Evolutionary conservation across 2,888 invertebrate genomes (phyloP).

Genomic region (Epirrhoe alternata): DNA sequence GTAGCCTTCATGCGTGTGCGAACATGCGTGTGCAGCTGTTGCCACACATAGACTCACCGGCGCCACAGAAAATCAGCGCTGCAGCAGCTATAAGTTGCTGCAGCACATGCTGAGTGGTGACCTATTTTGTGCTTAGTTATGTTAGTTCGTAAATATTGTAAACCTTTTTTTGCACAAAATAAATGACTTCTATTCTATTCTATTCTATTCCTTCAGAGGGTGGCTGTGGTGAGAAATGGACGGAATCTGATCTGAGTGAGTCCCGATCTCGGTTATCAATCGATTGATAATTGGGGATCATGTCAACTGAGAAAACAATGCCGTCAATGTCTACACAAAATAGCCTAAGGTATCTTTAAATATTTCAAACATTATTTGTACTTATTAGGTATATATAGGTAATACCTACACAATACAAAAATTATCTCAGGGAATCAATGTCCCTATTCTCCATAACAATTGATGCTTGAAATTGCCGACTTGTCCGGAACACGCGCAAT

Average conservation of each 20-base stretch:
- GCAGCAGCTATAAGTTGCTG: no score
- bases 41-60: no score
- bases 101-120: no score
- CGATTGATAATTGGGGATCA: conserved; percentile 77
- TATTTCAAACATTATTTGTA: conserved; percentile 25
- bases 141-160: no score
- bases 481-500: conserved; percentile 73
- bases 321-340: conserved; percentile 49
- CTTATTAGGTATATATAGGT: no score
- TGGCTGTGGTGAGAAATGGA: conserved; percentile 69
- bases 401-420: neutral
- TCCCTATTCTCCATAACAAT: conserved; percentile 70
- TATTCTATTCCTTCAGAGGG: no score
- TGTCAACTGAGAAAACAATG: conserved; percentile 70
- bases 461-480: conserved; percentile 75
- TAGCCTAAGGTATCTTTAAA: conserved; percentile 14
- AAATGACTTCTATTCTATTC: no score
- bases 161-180: no score
- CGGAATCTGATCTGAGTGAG: conserved; percentile 78
- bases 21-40: no score
- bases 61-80: no score
- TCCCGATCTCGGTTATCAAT: conserved; percentile 72
- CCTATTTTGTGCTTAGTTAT: no score
- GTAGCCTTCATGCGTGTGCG: no score
- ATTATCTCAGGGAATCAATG: conserved; percentile 58